A percentile compares a stretch with the other conserved stretches of the same genome.
Evolutionary conservation across 1,140 invertebrate genomes (phyloP).

Genomic region (Bombus vancouverensis): DNA sequence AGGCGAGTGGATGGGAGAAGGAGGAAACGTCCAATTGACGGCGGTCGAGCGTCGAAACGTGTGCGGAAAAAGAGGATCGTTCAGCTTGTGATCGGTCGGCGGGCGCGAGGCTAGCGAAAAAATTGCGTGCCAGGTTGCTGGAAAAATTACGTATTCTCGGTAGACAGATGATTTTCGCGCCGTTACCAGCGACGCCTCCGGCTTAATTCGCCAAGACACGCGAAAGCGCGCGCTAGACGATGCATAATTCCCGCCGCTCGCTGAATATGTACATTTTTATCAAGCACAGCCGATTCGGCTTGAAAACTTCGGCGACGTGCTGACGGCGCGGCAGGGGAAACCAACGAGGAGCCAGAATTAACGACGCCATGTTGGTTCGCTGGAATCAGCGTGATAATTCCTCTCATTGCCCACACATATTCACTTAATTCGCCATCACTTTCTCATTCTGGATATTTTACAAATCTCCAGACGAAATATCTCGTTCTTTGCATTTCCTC

Average conservation of each 20-base stretch:
- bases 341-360: background rate
- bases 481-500: no score
- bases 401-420: no score
- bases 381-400: background rate
- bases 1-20: background rate
- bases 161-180: slow-evolving; percentile 67
- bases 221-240: slow-evolving; percentile 53
- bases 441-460: background rate
- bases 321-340: slow-evolving; percentile 6
- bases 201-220: slow-evolving; percentile 57
- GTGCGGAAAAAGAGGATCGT: slow-evolving; percentile 21
- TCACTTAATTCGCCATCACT: background rate
- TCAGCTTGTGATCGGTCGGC: slow-evolving; percentile 9
- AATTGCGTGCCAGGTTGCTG: slow-evolving; percentile 43
- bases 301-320: slow-evolving; percentile 20
- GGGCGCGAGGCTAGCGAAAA: background rate
- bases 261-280: slow-evolving; percentile 63
- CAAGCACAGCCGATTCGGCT: slow-evolving; percentile 23
- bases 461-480: no score
- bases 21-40: slow-evolving; percentile 25
- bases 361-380: background rate
- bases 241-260: slow-evolving; percentile 57
- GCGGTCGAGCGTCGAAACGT: background rate
- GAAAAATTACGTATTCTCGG: slow-evolving; percentile 62
- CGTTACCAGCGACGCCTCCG: slow-evolving; percentile 58